Evolutionary conservation across 2,797 vertebrate species (phyloP).

Genomic region (Telmatherina bonti): DNA sequence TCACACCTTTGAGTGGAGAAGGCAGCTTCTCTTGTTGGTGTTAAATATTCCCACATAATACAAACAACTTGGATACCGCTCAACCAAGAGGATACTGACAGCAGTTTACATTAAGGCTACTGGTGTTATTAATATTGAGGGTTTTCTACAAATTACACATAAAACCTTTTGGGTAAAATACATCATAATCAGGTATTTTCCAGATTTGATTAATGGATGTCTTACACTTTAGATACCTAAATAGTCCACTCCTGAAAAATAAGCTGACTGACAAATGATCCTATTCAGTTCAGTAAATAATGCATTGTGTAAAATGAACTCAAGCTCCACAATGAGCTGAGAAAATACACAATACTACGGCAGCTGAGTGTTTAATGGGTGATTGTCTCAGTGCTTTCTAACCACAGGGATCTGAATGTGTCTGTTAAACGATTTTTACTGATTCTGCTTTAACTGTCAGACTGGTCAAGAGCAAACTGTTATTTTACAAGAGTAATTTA

Average conservation of each 20-base stretch:
- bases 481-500: conserved; percentile 8
- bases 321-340: conserved; percentile 1
- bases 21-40: not conserved
- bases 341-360: not conserved
- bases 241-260: not conserved
- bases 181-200: not conserved
- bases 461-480: conserved; percentile 1
- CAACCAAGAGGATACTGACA: not conserved
- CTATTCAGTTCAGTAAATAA: not conserved
- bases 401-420: not conserved
- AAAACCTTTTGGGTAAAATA: not conserved
- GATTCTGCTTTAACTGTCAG: conserved; percentile 6
- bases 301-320: not conserved
- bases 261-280: not conserved
- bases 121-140: not conserved
- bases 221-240: too few relatives aligned
- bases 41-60: not conserved
- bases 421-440: conserved; percentile 1
- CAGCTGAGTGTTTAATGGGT: conserved; percentile 4
- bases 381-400: not conserved
- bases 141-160: not conserved
- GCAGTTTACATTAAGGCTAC: not conserved
- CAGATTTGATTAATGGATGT: not conserved
- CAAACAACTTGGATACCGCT: not conserved
- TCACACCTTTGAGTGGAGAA: not conserved